Evolutionary conservation across 1,140 invertebrate species (phyloP).

Genomic region (Arion vulgaris): DNA sequence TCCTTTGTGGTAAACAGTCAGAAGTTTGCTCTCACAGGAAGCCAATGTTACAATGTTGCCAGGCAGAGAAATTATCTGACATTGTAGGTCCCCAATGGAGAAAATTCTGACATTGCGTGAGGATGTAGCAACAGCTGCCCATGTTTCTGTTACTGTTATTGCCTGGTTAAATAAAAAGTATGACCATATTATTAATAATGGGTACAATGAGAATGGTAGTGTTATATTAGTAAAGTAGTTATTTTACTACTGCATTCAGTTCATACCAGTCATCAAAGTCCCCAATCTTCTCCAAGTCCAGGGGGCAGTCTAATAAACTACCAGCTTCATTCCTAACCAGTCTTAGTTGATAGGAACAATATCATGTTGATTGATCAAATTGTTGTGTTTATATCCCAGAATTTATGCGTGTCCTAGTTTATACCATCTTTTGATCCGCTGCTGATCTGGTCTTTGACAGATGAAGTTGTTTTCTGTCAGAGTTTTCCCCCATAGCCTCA

Average conservation of each 20-base stretch:
- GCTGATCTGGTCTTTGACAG: no score
- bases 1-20: constrained; percentile 80
- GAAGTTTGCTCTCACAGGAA: constrained; percentile 80
- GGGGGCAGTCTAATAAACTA: no score
- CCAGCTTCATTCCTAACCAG: no score
- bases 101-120: constrained; percentile 85
- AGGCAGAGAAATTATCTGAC: constrained; percentile 82
- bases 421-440: no score
- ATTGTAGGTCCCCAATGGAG: constrained; percentile 87
- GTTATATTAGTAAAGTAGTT: not conserved
- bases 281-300: no score
- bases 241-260: not conserved
- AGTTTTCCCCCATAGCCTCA: no score
- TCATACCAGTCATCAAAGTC: no score
- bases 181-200: not conserved
- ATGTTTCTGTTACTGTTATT: constrained; percentile 81
- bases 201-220: not conserved
- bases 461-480: no score
- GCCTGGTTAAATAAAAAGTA: constrained; percentile 65
- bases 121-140: constrained; percentile 86
- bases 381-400: no score
- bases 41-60: constrained; percentile 82
- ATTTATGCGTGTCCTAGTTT: no score
- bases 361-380: no score
- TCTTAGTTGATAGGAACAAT: no score